phyloP scores from a whole-genome alignment of 1,140 invertebrate genomes.

The Drosophila auraria region DNA sequence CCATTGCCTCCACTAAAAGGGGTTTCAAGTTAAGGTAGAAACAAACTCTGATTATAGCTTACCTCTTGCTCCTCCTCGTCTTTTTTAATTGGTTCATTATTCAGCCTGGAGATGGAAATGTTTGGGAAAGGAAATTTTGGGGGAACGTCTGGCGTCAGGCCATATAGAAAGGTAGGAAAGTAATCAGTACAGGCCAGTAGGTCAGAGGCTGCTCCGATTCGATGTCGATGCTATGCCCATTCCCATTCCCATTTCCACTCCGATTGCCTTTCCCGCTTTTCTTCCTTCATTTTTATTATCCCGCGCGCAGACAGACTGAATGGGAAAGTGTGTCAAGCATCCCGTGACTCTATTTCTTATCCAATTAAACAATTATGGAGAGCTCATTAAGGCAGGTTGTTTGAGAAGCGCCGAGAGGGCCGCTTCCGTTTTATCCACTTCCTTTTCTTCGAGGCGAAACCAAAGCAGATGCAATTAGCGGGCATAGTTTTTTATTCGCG shows the following conservation, averaged over 20 bases:
- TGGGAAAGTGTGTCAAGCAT: conserved; percentile 47
- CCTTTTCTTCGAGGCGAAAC: conserved; percentile 16
- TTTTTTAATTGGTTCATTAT: conserved; percentile 11
- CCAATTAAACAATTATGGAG: conserved; percentile 61
- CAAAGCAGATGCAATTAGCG: conserved; percentile 68
- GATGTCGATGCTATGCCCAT: not conserved
- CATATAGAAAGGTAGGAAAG: conserved; percentile 10
- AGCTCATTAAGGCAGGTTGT: conserved; percentile 50
- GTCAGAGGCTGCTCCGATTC: conserved; percentile 9
- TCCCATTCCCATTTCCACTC: conserved; percentile 3
- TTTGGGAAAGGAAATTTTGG: conserved; percentile 3
- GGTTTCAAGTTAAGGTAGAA: not conserved
- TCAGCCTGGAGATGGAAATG: conserved; percentile 10
- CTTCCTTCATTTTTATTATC: not conserved
- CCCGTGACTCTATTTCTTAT: conserved; percentile 49
- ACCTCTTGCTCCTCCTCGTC: conserved; percentile 2
- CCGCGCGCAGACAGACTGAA: not conserved
- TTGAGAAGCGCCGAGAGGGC: conserved; percentile 18
- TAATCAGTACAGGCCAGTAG: conserved; percentile 3
- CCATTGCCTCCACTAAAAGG: not conserved
- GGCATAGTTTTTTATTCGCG: conserved; percentile 48
- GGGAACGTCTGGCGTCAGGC: not conserved
- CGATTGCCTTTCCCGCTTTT: not conserved
- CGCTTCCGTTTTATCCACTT: conserved; percentile 24
- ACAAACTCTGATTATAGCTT: not conserved